Evolutionary conservation across 2,113 vertebrate species (phyloP).

Genomic region (Tachycineta bicolor): DNA sequence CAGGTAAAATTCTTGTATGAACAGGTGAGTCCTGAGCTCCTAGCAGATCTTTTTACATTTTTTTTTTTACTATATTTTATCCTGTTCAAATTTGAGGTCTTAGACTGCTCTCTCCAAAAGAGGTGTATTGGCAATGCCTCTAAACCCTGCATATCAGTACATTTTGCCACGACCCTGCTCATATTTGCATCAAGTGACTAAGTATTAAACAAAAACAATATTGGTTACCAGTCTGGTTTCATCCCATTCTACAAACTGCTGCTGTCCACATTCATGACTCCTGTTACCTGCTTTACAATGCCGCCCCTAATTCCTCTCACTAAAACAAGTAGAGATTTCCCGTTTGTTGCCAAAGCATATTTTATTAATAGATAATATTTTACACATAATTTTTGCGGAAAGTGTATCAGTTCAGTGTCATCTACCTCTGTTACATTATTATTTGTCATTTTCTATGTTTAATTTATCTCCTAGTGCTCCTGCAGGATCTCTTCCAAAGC

Average conservation of each 20-base stretch:
- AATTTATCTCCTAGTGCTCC: not conserved
- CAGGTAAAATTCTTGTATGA: not conserved
- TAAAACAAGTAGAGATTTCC: not conserved
- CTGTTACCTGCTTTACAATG: not conserved
- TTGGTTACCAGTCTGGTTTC: not conserved
- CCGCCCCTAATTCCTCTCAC: not conserved
- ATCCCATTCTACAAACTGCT: not conserved
- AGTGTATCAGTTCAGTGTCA: not conserved
- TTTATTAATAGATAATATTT: not conserved
- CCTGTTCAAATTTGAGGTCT: not conserved
- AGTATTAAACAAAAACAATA: not conserved
- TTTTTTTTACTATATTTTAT: not conserved
- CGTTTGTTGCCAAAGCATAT: not conserved
- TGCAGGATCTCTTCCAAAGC: not conserved
- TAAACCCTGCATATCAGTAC: not conserved
- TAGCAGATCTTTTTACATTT: not conserved
- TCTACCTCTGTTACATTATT: not conserved
- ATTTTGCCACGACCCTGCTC: not conserved
- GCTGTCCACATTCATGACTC: not conserved
- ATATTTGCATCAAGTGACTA: not conserved
- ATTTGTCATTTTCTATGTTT: not conserved
- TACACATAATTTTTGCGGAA: not conserved
- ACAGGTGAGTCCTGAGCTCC: not conserved
- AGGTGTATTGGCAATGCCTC: not conserved
- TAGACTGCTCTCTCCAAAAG: not conserved